Base-by-base conservation (phyloP, 1,140 invertebrate genomes). In the Adoxophyes honmai region DNA sequence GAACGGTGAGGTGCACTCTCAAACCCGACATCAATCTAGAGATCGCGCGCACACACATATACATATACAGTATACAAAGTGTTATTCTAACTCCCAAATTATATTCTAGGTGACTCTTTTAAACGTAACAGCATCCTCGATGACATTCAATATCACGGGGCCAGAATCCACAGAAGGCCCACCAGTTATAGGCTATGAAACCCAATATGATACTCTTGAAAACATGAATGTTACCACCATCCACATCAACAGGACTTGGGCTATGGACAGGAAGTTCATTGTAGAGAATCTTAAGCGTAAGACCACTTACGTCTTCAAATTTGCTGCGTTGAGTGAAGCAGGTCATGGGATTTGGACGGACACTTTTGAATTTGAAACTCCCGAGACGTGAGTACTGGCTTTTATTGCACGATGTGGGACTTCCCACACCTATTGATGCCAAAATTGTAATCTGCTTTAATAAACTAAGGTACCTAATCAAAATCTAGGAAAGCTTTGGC, bases 201-300 rank as follows among this genome's bases (percentile, higher is more conserved):
- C 81, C 0, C 78, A 86, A 60, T 88, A 88, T 55, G 86, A 88
- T 18, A 56, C 66, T 42, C 18, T 44, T 9, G 59, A 64, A 1
- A 79, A 79, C 54, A 86, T 77, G 53, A 68, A 79, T 35, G 59
- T 78, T 10, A 86, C 81, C 3, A 59, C 75, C 52, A 81, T 86
- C 9, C 82, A 86, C 35, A 55, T 52, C 4, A 86, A 81, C 35
- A 71, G 81, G 34, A 84, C 81, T 35, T 88, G 86, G 83, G 70
- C 77, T 14, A 59, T 71, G 4, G 69, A 78, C 4, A 70, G 76
- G 39, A 73, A 73, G 0, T 78, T 65, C 34, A 78, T 60, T 55
- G 37, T 88, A 44, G 75, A 81, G 18, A 78, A 69, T 39, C 63
- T 88, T 42, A 75, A 69, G 44, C 69, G 79, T 0, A 79, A 78